phyloP scores from a whole-genome alignment of 2,797 vertebrate species.

The Eulemur albifrons region DNA sequence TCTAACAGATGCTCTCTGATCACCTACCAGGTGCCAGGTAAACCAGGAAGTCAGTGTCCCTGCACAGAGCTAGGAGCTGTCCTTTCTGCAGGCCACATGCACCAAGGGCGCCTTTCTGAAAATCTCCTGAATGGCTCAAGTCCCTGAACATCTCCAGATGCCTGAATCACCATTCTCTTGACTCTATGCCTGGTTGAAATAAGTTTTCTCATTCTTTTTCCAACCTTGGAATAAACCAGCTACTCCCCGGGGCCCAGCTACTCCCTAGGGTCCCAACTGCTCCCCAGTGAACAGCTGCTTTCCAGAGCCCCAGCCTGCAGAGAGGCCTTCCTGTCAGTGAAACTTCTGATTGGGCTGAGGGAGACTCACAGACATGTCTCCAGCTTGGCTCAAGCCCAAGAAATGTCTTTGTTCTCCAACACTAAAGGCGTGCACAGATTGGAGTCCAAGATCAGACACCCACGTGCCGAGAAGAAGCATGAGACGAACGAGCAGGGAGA shows the following conservation, averaged over 20 bases:
- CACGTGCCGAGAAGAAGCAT: not conserved
- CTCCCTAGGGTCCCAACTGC: not conserved
- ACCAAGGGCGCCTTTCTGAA: not conserved
- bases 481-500: not conserved
- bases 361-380: not conserved
- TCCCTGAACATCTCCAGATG: not conserved
- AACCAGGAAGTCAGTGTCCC: not conserved
- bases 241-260: not conserved
- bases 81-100: not conserved
- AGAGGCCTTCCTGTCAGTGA: not conserved
- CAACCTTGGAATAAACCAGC: not conserved
- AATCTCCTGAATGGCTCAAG: not conserved
- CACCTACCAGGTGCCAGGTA: not conserved
- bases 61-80: not conserved
- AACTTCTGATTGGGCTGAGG: not conserved
- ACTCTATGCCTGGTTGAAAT: not conserved
- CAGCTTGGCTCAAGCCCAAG: not conserved
- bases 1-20: not conserved
- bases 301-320: not conserved
- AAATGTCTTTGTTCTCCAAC: slow-evolving; percentile 6
- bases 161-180: not conserved
- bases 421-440: not conserved
- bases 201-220: not conserved
- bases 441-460: not conserved
- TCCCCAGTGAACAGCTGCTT: not conserved